phyloP scores from a whole-genome alignment of 2,113 vertebrate species.

The Argyrosomus japonicus region DNA sequence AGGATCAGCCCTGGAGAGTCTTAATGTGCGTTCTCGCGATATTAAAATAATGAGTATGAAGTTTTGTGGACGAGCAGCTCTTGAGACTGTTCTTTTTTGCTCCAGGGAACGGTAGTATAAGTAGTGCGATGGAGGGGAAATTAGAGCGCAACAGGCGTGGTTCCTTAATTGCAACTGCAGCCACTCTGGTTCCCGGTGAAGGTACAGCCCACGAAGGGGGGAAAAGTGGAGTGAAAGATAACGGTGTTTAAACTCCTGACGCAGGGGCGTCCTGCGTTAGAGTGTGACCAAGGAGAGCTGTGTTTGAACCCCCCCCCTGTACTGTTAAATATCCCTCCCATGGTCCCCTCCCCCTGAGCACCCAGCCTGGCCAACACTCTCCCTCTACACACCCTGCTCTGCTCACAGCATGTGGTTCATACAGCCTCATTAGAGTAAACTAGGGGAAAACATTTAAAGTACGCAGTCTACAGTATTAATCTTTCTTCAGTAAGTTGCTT shows the following conservation, averaged over 20 bases:
- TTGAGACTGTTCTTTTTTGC: background rate
- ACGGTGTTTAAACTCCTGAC: conserved; percentile 50
- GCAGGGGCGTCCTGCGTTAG: conserved; percentile 57
- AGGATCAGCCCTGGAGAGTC: conserved; percentile 38
- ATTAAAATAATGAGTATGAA: conserved; percentile 46
- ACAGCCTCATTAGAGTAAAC: background rate
- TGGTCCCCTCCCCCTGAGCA: conserved; percentile 54
- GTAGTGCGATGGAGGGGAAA: conserved; percentile 45
- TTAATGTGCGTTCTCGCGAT: conserved; percentile 69
- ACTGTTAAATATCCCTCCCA: conserved; percentile 44
- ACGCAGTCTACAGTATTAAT: background rate
- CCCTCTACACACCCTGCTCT: background rate
- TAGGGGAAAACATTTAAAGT: background rate
- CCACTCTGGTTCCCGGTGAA: conserved; percentile 35
- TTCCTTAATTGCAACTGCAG: conserved; percentile 72
- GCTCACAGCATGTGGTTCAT: conserved; percentile 16
- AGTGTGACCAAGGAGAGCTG: conserved; percentile 75
- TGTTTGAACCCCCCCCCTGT: conserved; percentile 61
- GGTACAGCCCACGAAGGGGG: conserved; percentile 17
- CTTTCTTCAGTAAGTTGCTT: background rate
- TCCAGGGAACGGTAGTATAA: conserved; percentile 31
- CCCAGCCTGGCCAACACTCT: conserved; percentile 29
- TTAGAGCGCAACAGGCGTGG: conserved; percentile 70
- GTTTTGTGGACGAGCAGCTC: conserved; percentile 7
- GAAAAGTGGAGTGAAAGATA: conserved; percentile 33